phyloP scores from a whole-genome alignment of 2,888 invertebrate species.

The Phyllotreta striolata region DNA sequence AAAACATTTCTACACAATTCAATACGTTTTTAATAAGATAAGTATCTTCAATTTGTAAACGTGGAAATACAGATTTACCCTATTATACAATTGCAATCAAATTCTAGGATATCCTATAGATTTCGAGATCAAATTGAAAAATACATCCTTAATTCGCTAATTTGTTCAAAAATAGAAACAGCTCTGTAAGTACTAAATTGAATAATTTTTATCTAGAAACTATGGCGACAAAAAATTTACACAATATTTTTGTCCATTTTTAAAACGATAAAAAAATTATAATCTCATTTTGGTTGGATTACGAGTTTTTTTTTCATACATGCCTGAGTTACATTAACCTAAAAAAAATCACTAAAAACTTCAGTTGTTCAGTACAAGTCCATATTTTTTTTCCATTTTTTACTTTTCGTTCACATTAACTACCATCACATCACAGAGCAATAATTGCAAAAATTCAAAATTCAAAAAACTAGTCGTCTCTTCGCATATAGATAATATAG shows the following conservation, averaged over 20 bases:
- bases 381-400: not conserved
- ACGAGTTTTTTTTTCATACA: constrained; percentile 13
- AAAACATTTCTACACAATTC: no score
- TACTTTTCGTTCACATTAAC: constrained; percentile 27
- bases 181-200: constrained; percentile 4
- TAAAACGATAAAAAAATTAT: constrained; percentile 17
- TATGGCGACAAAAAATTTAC: constrained; percentile 4
- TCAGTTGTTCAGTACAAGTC: constrained; percentile 22
- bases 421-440: constrained; percentile 45
- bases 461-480: constrained; percentile 34
- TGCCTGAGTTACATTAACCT: constrained; percentile 26
- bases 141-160: not conserved
- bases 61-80: no score
- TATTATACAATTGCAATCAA: no score
- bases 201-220: constrained; percentile 10
- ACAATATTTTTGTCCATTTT: constrained; percentile 11
- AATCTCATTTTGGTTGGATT: constrained; percentile 29
- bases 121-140: no score
- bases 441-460: constrained; percentile 39
- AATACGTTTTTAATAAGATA: no score
- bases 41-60: no score
- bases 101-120: no score
- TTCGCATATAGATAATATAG: constrained; percentile 18
- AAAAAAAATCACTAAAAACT: constrained; percentile 27
- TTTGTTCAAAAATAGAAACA: constrained; percentile 2